phyloP scores from a whole-genome alignment of 1,140 invertebrate genomes.

The Apis florea region DNA sequence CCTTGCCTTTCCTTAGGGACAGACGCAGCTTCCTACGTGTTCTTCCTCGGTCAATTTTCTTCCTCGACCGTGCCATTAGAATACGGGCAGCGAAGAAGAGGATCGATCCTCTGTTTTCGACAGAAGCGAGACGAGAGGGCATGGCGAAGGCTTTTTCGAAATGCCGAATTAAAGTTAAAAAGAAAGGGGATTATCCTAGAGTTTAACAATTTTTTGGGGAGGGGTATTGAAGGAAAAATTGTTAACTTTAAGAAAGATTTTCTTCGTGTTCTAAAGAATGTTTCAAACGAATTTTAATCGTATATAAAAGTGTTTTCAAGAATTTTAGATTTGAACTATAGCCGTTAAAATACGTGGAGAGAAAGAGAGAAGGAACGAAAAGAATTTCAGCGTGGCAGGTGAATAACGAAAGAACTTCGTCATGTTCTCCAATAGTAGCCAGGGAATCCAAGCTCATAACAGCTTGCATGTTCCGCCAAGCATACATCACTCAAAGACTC shows the following conservation, averaged over 20 bases:
- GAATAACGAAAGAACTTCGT: neutral
- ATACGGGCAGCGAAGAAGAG: neutral
- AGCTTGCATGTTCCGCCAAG: neutral
- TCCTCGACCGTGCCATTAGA: neutral
- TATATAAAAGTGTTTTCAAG: too few species aligned
- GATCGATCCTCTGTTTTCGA: neutral
- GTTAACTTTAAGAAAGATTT: too few species aligned
- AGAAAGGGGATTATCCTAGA: too few species aligned
- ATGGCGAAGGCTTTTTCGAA: neutral
- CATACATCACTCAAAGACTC: slow-evolving; percentile 7
- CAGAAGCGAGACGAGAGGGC: too few species aligned
- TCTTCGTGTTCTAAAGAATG: too few species aligned
- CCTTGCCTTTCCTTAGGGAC: slow-evolving; percentile 36
- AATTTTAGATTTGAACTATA: too few species aligned
- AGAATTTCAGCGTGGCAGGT: neutral
- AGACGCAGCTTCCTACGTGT: neutral
- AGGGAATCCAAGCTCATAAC: neutral
- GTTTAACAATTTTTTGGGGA: too few species aligned
- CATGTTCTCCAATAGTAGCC: neutral
- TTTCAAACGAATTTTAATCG: too few species aligned
- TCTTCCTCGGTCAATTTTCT: slow-evolving; percentile 13
- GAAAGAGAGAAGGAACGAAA: too few species aligned
- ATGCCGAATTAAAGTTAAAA: too few species aligned
- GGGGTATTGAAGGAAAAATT: too few species aligned
- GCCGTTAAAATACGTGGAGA: neutral